Evolutionary conservation across 2,797 vertebrate genomes (phyloP), one percentile per base, ranked within the genome.

Genomic region (Hydrocynus forskahlii): DNA sequence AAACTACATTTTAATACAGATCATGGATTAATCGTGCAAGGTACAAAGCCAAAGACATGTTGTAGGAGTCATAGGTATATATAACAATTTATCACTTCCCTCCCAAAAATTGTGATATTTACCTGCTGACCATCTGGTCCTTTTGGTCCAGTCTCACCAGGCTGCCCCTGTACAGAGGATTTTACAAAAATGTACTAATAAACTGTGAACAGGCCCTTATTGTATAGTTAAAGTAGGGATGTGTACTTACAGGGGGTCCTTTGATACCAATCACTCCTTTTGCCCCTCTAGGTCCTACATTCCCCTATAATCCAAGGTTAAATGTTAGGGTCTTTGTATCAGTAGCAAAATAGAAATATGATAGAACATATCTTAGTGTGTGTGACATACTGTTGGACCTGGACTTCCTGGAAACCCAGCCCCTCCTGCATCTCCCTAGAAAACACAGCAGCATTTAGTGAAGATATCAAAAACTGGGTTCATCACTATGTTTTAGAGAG

Each of bases 261-360:
- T 90, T 94, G 80, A 94, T 89, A 54, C 95, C 95, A 4, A 80
- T 25, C 35, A 92, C 64, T 77, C 95, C 95, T 72, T 92, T 92
- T 5, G 81, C 5, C 75, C 94, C 95, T 77, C 52, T 82, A 17
- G 89, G 90, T 0, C 94, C 93, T 25, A 85, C 75, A 80, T 69
- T 88, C 1, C 94, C 92, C 95, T 95, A 67, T 29, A 88, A 84
- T 45, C 23, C 70, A 68, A 74, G 55, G 71, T 55, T 7, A 77
- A 79, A 64, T 17, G 35, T 77, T 48, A 74, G 55, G n/a, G 67
- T n/a, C 21, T 29, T 45, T 0, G 82, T 6, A 81, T 25, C 1
- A 25, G 8, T 68, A 17, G 21, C 21, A 84, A 10, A 83, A 75
- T 2, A 70, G 16, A 43, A 66, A 52, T 52, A 25, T 16, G 1